These are phyloP conservation scores for Eptatretus burgeri DNA, from an alignment of 2,113 vertebrate genomes.

Conservation along the genomic window DNA sequence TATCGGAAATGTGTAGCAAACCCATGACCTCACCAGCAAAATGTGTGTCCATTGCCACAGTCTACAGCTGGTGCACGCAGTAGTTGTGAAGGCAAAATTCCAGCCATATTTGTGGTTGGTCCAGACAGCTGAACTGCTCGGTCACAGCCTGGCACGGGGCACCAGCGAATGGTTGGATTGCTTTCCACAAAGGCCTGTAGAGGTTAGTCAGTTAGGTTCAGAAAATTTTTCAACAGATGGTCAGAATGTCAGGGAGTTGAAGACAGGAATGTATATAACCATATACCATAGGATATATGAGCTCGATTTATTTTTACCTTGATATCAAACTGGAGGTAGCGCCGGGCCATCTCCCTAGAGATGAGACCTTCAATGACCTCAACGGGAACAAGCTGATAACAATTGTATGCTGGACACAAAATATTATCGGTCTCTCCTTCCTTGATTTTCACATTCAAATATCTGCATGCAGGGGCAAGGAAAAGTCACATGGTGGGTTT, in stretches of 20 bases:
- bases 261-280: too few species aligned
- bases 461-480: constrained; percentile 19
- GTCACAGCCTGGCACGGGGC: constrained; percentile 65
- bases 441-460: constrained; percentile 95
- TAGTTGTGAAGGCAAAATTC: constrained; percentile 16
- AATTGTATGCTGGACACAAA: constrained; percentile 84
- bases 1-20: neutral
- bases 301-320: constrained; percentile 28
- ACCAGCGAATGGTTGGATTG: constrained; percentile 92
- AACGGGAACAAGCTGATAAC: constrained; percentile 87
- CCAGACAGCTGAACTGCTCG: constrained; percentile 59
- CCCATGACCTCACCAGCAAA: constrained; percentile 56
- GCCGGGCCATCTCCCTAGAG: constrained; percentile 90
- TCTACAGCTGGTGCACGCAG: constrained; percentile 62
- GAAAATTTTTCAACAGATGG: too few species aligned
- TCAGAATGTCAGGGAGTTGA: too few species aligned
- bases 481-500: too few species aligned
- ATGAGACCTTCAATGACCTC: constrained; percentile 95
- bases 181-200: constrained; percentile 90
- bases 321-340: constrained; percentile 94
- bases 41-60: constrained; percentile 84
- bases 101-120: constrained; percentile 36
- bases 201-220: too few species aligned
- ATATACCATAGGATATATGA: too few species aligned
- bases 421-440: constrained; percentile 97